Evolutionary conservation across 2,888 invertebrate species (phyloP), one percentile per base, ranked within the genome.

Genomic region (Ophion slaviceki): DNA sequence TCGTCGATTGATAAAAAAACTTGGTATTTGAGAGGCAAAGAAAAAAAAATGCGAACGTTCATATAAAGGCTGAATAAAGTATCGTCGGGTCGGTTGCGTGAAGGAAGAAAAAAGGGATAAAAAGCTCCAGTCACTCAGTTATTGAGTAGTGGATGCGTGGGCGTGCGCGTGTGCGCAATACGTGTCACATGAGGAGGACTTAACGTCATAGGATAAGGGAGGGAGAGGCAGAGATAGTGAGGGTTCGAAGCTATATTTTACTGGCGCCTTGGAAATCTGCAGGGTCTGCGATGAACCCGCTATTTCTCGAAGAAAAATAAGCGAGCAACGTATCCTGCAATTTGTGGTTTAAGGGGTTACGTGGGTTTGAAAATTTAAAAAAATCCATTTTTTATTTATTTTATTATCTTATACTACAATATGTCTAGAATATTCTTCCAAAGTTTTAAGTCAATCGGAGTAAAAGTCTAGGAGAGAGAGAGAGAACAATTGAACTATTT

Each of bases 81-180:
- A 76, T 53, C 70, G 57, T 67, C 59, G 47, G 28, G 61, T 66
- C 61, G 53, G 36, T 61, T 62, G 59, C 59, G 72, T 47, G 61
- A 64, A 45, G 36, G 64, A 20, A 62, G 40, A 67, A 77, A 75
- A 45, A 64, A 77, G 68, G 68, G 71, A 70, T 77, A 75, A 81
- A 84, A 79, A 84, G 81, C 80, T 87, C 76, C 66, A 66, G 79
- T 71, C 75, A 80, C 82, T 86, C 74, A 72, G 84, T 87, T 89
- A 89, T 88, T 87, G 88, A 87, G 81, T 86, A 81, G 66, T 64
- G 61, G 8, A 53, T 84, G 89, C 88, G 90, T 89, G 72, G 89
- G 88, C 86, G 88, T 81, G 32, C 40, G 88, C 88, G 86, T 89
- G 88, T 87, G 88, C 87, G 84, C 81, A 85, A 88, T 89, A 82